Evolutionary conservation across 2,113 vertebrate species (phyloP).

Genomic region (Columba livia): DNA sequence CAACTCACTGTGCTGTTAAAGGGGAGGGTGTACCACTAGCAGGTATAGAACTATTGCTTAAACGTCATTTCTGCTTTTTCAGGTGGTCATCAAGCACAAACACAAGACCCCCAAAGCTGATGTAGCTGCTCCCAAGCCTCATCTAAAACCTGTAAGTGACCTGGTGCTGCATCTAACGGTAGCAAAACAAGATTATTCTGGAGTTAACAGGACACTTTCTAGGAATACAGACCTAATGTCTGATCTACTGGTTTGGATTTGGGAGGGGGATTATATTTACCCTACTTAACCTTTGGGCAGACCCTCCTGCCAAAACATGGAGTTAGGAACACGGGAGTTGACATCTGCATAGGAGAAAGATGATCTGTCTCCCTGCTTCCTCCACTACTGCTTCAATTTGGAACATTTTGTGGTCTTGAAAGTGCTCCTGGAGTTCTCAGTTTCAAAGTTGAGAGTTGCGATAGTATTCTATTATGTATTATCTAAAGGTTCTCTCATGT

Average conservation of each 20-base stretch:
- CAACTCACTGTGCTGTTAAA: not conserved
- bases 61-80: not conserved
- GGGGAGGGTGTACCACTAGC: not conserved
- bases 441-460: not conserved
- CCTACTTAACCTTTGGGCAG: not conserved
- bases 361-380: not conserved
- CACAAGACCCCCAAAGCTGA: not conserved
- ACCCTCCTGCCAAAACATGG: not conserved
- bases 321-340: not conserved
- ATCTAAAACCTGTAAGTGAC: slow-evolving; percentile 28
- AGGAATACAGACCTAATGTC: not conserved
- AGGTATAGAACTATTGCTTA: not conserved
- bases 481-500: not conserved
- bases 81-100: not conserved
- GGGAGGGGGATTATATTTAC: not conserved
- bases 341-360: not conserved
- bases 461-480: not conserved
- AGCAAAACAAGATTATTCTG: not conserved
- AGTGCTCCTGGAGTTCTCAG: not conserved
- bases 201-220: not conserved
- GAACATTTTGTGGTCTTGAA: not conserved
- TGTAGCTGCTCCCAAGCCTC: not conserved
- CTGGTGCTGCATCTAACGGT: not conserved
- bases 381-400: not conserved
- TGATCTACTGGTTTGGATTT: not conserved